Evolutionary conservation across 2,113 vertebrate species (phyloP), one percentile per base, ranked within the genome.

Genomic region (Aix galericulata): DNA sequence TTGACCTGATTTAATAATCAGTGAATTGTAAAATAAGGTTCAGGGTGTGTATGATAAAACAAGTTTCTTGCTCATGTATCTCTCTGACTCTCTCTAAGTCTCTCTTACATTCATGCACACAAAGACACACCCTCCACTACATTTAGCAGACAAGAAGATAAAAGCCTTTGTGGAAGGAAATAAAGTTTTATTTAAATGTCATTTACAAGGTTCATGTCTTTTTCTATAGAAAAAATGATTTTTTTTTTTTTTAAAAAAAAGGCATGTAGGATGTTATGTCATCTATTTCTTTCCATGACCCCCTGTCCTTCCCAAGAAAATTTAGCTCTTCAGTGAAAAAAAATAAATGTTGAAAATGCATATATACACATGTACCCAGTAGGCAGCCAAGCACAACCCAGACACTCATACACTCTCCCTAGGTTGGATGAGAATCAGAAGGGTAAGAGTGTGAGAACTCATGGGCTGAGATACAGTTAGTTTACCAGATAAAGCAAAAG

Each of bases 331-430:
- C n/a, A 63, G 4, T 67, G 8, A 42, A 84, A 71, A n/a, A 14
- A 6, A 58, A 32, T 34, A 32, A 1, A 8, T 22, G 11, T 22
- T 50, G 14, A 15, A 79, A 88, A 67, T 0, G 0, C 32, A 8
- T 27, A 32, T 36, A 25, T 5, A 32, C 2, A 2, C 4, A 5
- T 5, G 2, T 29, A 26, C 50, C 50, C 50, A 25, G 50, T 23
- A 52, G 50, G 23, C 50, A 52, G 11, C 22, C 13, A 25, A 52
- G 22, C 6, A 14, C 50, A 25, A 52, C 50, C 22, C 50, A 52
- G 23, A 25, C 13, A 13, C 50, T 52, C 50, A 25, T 13, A 26
- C 50, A 25, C 12, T 52, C 23, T 52, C 13, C 50, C 23, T 25
- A 52, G 50, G 50, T 25, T 23, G 50, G 23, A 26, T 52, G 23